These are phyloP conservation scores for Dicyrtoma fusca DNA, from an alignment of 2,888 invertebrate genomes.

Conservation along the genomic window DNA sequence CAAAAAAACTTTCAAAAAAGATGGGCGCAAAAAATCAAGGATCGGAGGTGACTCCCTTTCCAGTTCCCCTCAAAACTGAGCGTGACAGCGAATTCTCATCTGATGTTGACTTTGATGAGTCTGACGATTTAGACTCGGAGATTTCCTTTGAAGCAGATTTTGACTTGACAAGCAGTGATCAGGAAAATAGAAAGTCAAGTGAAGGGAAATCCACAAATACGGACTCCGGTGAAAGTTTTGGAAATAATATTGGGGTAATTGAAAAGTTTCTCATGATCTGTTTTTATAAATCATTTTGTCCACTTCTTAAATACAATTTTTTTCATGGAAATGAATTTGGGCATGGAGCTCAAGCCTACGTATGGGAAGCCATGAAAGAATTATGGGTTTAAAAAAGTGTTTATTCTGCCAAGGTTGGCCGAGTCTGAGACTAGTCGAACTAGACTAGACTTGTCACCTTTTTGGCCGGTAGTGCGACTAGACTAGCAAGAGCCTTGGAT, in stretches of 20 bases:
- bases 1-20: not conserved
- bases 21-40: not conserved
- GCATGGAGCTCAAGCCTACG: too few species aligned
- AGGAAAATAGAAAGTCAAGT: constrained; percentile 29
- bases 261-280: too few species aligned
- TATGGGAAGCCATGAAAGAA: too few species aligned
- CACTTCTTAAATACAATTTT: too few species aligned
- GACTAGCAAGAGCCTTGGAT: too few species aligned
- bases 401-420: too few species aligned
- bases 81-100: constrained; percentile 31
- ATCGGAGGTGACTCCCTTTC: not conserved
- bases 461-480: too few species aligned
- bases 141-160: constrained; percentile 31
- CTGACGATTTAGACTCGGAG: constrained; percentile 32
- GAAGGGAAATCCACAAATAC: not conserved
- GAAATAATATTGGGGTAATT: not conserved
- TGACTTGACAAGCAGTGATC: constrained; percentile 34
- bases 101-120: constrained; percentile 31
- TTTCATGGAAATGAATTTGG: too few species aligned
- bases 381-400: too few species aligned
- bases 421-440: too few species aligned
- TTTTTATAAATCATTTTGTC: too few species aligned
- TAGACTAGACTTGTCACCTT: too few species aligned
- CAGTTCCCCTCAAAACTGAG: not conserved
- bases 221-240: not conserved